phyloP scores from a whole-genome alignment of 2,113 vertebrate species.

The Macrotis lagotis region DNA sequence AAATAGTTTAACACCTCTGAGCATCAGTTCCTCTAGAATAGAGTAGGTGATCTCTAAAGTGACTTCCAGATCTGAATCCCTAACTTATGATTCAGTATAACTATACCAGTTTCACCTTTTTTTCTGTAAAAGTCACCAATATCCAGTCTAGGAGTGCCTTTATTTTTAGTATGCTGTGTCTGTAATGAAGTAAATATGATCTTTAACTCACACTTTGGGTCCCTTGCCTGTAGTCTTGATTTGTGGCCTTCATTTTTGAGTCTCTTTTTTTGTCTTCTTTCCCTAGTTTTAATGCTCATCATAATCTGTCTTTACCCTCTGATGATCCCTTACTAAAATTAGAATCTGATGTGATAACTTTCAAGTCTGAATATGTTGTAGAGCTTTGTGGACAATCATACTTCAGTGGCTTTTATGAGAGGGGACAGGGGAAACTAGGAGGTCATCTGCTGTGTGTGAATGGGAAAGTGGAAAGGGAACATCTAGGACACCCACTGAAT shows the following conservation, averaged over 20 bases:
- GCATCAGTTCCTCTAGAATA: not conserved
- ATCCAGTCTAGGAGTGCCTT: not conserved
- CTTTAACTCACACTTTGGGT: not conserved
- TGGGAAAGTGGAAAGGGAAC: not conserved
- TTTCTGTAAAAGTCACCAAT: not conserved
- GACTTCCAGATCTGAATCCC: not conserved
- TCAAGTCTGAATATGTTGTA: not conserved
- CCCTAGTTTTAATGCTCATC: not conserved
- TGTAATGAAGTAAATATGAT: slow-evolving; percentile 18
- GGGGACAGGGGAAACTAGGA: not conserved
- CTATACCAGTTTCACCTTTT: not conserved
- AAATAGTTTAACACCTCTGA: not conserved
- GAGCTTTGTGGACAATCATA: not conserved
- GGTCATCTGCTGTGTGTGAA: not conserved
- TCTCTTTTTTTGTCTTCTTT: not conserved
- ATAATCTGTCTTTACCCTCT: not conserved
- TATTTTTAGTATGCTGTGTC: not conserved
- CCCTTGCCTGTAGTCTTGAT: not conserved
- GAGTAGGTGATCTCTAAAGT: not conserved
- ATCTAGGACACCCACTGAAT: not conserved
- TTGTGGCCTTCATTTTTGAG: not conserved
- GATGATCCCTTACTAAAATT: not conserved
- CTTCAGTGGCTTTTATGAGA: not conserved
- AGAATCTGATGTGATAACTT: not conserved
- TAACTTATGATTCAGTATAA: not conserved